Base-by-base conservation (phyloP, 2,113 vertebrate genomes). In the Vicugna pacos region DNA sequence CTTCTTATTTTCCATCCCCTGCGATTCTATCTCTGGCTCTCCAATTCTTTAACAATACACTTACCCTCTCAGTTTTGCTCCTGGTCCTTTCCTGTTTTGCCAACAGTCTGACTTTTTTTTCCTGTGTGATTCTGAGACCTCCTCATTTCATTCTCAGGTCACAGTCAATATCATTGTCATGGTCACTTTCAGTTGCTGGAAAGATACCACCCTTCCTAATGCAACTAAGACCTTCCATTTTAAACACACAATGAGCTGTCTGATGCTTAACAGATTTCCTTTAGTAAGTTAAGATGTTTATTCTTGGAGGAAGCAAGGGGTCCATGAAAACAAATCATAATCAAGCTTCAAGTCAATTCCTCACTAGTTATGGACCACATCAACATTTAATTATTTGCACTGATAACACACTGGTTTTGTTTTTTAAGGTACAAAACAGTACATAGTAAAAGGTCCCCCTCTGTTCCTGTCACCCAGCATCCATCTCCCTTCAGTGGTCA, bases 401-500 rank as follows among this genome's bases (percentile, higher is more conserved):
- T 70, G 14, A 19, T 93, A 42, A 30, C 3, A 87, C 6, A 77
- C 14, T 79, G 16, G 4, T 56, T 79, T 64, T 81, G 6, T 42
- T 32, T 56, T 35, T 82, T 46, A 77, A 82, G 8, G 17, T 93
- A 52, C 5, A 48, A 82, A 76, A 64, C 12, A 24, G 0, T 56
- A 81, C 58, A 62, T 42, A 42, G 24, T 22, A 58, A 94, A 58
- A 89, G 69, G 28, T 22, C 13, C 5, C 3, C 26, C 1, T 54
- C 28, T 24, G 24, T 1, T 58, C 8, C 1, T 3, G 15, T 62
- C 8, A 56, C 24, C 13, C 3, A 87, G 38, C 3, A 60, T 4
- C 4, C 7, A 35, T 2, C 2, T 1, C 9, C 2, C 2, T 84
- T 46, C n/a, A 75, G 56, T 10, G 16, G 17, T 10, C 4, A 38